Evolutionary conservation across 2,797 vertebrate genomes (phyloP), one percentile per base, ranked within the genome.

Genomic region (Myripristis jacobus): DNA sequence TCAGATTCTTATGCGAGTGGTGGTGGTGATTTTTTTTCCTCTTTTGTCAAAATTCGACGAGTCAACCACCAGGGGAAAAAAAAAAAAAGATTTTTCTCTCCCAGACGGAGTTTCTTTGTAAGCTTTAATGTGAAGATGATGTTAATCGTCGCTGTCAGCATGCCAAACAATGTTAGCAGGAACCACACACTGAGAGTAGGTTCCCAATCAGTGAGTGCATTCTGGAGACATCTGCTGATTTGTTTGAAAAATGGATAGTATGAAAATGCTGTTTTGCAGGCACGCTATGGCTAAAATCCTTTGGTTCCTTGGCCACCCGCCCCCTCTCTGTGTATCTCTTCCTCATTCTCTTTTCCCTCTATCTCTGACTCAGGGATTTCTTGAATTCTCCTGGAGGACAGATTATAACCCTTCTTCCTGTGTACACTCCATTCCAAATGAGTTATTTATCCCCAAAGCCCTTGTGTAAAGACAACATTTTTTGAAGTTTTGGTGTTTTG

Each of bases 81-180:
- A 83, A 38, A 58, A 21, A 1, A 41, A 2, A 4, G 24, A 19
- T 16, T 16, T 44, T 10, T 3, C 18, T 46, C 4, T 10, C 22
- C n/a, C 36, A 41, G 34, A 38, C 24, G 25, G 52, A 31, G 12
- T 34, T 2, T 66, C 13, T 55, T 54, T 67, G 44, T 57, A 18
- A 57, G 43, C 44, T 80, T 70, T 75, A 78, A 82, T 77, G 71
- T 47, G 75, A 86, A 47, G 69, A 78, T 82, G 87, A 89, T 73
- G 87, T 70, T 84, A 91, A 90, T 86, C 43, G 55, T 15, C 66
- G 70, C 79, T 89, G 88, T 88, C 89, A 82, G 86, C 67, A 16
- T 81, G 85, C 79, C 88, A 87, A 83, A 80, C 69, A 41, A 75
- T 66, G 84, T 88, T 83, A 83, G 79, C 55, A 1, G 70, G 8